Conservation (phyloP, 2,113 vertebrate species). For the Chunga burmeisteri region DNA sequence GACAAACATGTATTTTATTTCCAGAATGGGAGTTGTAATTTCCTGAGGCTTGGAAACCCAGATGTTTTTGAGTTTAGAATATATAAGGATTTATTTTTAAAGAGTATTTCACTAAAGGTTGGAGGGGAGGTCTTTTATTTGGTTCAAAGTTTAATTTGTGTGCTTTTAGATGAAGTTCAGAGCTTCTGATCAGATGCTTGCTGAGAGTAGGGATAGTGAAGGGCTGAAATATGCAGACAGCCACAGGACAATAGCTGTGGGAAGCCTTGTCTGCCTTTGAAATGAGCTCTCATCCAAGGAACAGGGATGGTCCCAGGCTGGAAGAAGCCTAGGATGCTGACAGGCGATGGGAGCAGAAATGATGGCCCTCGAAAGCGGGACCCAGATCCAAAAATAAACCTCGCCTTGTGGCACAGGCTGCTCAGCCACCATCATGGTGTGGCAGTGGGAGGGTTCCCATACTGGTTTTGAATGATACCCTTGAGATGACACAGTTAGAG, state of each 20-base stretch:
- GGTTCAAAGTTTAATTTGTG: constrained; percentile 28
- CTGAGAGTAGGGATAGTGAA: background rate
- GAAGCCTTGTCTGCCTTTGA: constrained; percentile 48
- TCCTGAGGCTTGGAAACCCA: constrained; percentile 70
- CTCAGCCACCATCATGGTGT: background rate
- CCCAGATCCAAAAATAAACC: background rate
- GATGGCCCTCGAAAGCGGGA: background rate
- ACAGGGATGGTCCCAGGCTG: background rate
- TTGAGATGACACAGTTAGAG: background rate
- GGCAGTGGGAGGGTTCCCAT: background rate
- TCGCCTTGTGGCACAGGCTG: background rate
- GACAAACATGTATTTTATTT: constrained; percentile 38
- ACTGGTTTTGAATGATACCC: background rate
- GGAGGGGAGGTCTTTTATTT: background rate
- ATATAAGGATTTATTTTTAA: constrained; percentile 1
- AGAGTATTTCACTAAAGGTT: constrained; percentile 7
- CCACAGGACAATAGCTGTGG: constrained; percentile 62
- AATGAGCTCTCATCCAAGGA: constrained; percentile 22
- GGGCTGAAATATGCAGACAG: constrained; percentile 64
- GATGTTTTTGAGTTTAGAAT: constrained; percentile 51
- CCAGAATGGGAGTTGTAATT: constrained; percentile 62
- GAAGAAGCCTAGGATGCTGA: background rate
- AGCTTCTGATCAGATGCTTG: constrained; percentile 8
- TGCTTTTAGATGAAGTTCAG: constrained; percentile 29
- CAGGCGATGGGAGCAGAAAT: background rate